Evolutionary conservation across 2,797 vertebrate species (phyloP), one percentile per base, ranked within the genome.

Genomic region (Arremon aurantiirostris): DNA sequence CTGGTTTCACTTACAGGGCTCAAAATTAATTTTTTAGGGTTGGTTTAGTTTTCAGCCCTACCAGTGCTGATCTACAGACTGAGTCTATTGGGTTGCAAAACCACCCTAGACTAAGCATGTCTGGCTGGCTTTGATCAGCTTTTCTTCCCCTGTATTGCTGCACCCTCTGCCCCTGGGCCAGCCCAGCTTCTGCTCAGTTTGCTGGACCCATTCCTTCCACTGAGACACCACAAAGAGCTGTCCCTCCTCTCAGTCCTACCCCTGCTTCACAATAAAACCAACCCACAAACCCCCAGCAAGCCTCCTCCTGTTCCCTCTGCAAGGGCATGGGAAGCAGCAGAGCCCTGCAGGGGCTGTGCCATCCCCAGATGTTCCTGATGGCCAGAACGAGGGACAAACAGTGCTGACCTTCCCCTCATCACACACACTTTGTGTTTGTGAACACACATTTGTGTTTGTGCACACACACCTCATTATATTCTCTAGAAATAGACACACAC

Each of bases 351-450:
- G 32, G 41, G 34, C 20, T 26, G 3, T 12, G 42, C 23, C 50
- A 9, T 12, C n/a, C 28, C 28, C 10, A 37, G 22, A 5, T 1
- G 0, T 4, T 30, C 44, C 39, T 26, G 26, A 11, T 5, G 27
- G n/a, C 39, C 70, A 69, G 28, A 39, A 12, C 3, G 26, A 19
- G 11, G 34, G 32, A 8, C 18, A 50, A 15, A 27, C 3, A 3
- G 1, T 2, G 10, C 20, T 7, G 41, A 9, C 14, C 30, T 37
- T 83, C 27, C 44, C 21, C 52, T 49, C 44, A 46, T 42, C 37
- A 57, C 17, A 3, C 56, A 18, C 55, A 34, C 22, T 55, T 57
- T 12, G n/a, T 57, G 34, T 26, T 35, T 35, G 34, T 56, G 46
- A 26, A 49, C 28, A 4, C 34, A 35, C 14, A 56, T 24, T 24